Evolutionary conservation across 2,113 vertebrate species (phyloP).

Genomic region (Montifringilla adamsi): DNA sequence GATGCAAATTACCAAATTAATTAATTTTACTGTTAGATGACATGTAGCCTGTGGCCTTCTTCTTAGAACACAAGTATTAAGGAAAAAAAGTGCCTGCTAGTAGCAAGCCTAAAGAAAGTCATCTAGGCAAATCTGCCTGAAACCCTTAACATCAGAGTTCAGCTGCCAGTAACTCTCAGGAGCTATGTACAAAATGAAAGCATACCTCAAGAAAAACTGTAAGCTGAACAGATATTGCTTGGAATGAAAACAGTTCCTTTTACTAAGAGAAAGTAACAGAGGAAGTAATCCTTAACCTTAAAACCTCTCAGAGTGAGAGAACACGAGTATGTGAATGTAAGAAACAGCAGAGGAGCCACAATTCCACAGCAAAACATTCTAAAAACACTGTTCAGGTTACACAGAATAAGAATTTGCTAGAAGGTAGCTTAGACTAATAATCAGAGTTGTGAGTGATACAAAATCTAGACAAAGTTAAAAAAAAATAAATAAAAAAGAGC

Average conservation of each 20-base stretch:
- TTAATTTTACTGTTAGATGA: background rate
- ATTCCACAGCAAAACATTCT: background rate
- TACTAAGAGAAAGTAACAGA: constrained; percentile 5
- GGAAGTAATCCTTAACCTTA: background rate
- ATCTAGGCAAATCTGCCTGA: background rate
- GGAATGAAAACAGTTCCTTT: constrained; percentile 1
- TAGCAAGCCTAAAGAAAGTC: background rate
- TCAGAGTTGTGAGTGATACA: background rate
- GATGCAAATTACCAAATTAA: background rate
- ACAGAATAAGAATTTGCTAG: background rate
- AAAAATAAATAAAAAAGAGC: background rate
- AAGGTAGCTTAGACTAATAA: background rate
- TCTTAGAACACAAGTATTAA: background rate
- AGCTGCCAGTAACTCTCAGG: constrained; percentile 11
- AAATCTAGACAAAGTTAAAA: background rate
- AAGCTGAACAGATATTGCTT: constrained; percentile 9
- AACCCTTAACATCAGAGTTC: background rate
- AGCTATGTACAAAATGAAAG: background rate
- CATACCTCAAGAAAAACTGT: background rate
- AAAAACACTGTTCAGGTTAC: background rate
- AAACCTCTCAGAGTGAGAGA: background rate
- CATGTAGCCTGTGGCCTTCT: background rate
- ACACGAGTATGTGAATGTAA: background rate
- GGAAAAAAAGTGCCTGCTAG: background rate
- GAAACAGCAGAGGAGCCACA: background rate